Base-by-base conservation (phyloP, 2,888 invertebrate species). In the Shargacucullia verbasci region DNA sequence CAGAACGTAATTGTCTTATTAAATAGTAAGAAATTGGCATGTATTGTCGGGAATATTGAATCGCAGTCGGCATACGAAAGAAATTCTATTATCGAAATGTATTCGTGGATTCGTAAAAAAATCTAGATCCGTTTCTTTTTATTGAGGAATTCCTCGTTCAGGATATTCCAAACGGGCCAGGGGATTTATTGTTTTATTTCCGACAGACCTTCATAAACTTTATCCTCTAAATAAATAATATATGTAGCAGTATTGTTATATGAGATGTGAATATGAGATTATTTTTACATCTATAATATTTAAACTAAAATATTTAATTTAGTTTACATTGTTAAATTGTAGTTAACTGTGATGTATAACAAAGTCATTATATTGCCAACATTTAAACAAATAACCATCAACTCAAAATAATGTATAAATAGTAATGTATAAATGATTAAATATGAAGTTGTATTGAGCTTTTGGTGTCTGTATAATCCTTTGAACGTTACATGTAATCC, bases 121-220 rank as follows among this genome's bases (percentile, higher is more conserved):
- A 75, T 69, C 73, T 81, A 78, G 76, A 69, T 58, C 68, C 59
- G 54, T 61, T 67, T 75, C 76, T 72, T 73, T 79, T 79, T 79
- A 76, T 76, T 62, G 56, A 62, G 61, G 70, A 73, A 75, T 82
- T 77, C 73, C 63, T 79, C 72, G 70, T 73, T 80, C 61, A 70
- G 60, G 56, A 70, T 77, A 80, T 81, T 74, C 69, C 66, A 63
- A 64, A 54, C 66, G 68, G 60, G 63, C 61, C 52, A 45, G 63
- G 62, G 74, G 78, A 80, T 82, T 78, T 82, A 80, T 82, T 71
- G 70, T 75, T 78, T 78, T 78, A 80, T 83, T 82, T 84, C 79
- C 76, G 79, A 81, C 77, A 75, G 75, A 80, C 69, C 79, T 63
- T 52, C 59, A 73, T 64, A 70, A 59, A 59, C 39, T 61, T 64